These are phyloP conservation scores for Drosophila parvula DNA, from an alignment of 1,140 invertebrate genomes.

Conservation along the genomic window DNA sequence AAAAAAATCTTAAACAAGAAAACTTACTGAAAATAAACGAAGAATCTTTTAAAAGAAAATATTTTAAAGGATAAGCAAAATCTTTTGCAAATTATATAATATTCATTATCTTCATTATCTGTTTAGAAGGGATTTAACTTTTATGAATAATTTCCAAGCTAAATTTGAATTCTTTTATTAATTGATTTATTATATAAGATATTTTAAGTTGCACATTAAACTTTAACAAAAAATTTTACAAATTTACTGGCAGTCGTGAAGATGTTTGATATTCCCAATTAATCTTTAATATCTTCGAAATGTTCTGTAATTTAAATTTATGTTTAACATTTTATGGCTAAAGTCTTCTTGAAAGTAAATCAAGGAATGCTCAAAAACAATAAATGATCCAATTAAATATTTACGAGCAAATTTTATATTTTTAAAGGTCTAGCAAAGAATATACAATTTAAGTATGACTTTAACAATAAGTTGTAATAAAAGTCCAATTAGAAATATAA, in stretches of 20 bases:
- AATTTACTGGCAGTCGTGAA: background rate
- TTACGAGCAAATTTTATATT: background rate
- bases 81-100: background rate
- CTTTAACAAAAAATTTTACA: background rate
- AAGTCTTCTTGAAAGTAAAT: background rate
- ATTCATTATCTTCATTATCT: background rate
- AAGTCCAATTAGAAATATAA: background rate
- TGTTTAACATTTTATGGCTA: no score
- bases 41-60: background rate
- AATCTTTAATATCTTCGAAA: background rate
- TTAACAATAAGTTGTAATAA: background rate
- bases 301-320: background rate
- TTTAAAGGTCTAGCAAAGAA: background rate
- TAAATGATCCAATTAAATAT: background rate
- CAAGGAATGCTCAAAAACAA: background rate
- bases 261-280: background rate
- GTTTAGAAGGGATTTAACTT: background rate
- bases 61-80: background rate
- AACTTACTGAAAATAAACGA: background rate
- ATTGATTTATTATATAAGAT: background rate
- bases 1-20: background rate
- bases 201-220: background rate
- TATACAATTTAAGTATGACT: background rate
- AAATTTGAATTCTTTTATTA: background rate
- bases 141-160: background rate